Conservation (phyloP, 2,797 vertebrate genomes). For the Danio albolineatus region DNA sequence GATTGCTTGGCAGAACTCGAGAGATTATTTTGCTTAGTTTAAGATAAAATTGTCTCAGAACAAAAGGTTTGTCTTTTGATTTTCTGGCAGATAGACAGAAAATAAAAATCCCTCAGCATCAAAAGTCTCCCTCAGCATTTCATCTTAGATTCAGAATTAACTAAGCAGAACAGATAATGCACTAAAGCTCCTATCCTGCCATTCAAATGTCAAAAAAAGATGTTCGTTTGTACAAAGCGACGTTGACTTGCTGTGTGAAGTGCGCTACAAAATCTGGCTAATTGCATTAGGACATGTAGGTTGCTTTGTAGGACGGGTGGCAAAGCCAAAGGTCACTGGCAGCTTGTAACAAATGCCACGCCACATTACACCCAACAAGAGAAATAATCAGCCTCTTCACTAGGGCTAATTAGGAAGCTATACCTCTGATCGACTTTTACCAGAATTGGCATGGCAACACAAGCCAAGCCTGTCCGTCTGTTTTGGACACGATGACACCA, state of each 20-base stretch:
- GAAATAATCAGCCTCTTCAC: constrained; percentile 40
- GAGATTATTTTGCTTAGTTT: neutral
- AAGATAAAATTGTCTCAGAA: neutral
- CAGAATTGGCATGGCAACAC: constrained; percentile 42
- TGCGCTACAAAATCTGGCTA: constrained; percentile 46
- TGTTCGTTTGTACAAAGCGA: constrained; percentile 31
- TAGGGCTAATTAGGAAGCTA: constrained; percentile 47
- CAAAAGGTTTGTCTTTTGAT: constrained; percentile 1
- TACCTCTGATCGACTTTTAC: constrained; percentile 52
- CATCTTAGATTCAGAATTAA: constrained; percentile 37
- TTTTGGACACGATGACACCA: neutral
- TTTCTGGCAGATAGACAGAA: neutral
- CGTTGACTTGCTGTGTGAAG: constrained; percentile 40
- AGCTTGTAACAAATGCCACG: constrained; percentile 52
- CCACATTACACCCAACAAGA: constrained; percentile 54
- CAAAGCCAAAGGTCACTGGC: constrained; percentile 45
- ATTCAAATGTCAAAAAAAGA: constrained; percentile 43
- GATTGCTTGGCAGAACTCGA: neutral
- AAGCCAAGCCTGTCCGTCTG: constrained; percentile 35
- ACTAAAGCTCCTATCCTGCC: constrained; percentile 3
- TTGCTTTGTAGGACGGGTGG: constrained; percentile 41
- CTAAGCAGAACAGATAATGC: constrained; percentile 36
- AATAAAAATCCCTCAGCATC: constrained; percentile 6
- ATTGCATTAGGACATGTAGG: constrained; percentile 36
- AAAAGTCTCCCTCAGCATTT: constrained; percentile 16